Conservation (phyloP, 1,140 invertebrate species). For the Drosophila equinoxialis region DNA sequence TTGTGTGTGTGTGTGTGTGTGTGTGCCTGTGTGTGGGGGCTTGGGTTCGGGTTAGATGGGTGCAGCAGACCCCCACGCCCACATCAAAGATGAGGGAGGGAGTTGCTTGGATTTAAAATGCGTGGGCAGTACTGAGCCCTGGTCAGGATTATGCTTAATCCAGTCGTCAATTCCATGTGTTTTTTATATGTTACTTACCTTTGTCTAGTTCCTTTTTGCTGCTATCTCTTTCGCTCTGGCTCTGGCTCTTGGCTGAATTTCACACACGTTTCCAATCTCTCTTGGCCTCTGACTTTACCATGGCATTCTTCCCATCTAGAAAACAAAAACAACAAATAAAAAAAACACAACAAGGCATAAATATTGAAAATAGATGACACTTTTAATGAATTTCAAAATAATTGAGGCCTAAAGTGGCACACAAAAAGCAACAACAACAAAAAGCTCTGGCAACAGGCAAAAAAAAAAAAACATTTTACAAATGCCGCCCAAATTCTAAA, state of each 20-base stretch:
- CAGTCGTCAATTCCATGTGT: conserved; percentile 3
- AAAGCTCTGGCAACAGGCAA: conserved; percentile 64
- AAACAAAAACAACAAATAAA: background rate
- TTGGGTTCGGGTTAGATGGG: conserved; percentile 38
- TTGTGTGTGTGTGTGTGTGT: conserved; percentile 18
- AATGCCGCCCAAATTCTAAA: conserved; percentile 57
- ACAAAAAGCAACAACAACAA: conserved; percentile 27
- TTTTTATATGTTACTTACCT: conserved; percentile 41
- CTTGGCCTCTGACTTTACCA: conserved; percentile 10
- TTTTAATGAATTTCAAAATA: conserved; percentile 79
- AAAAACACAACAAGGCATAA: conserved; percentile 29
- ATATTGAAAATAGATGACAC: conserved; percentile 74
- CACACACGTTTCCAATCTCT: background rate
- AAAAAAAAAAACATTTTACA: conserved; percentile 35
- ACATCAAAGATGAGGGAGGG: conserved; percentile 8
- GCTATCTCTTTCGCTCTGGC: background rate
- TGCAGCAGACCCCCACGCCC: conserved; percentile 50
- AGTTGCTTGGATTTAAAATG: background rate
- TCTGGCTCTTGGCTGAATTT: background rate
- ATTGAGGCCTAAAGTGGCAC: conserved; percentile 77
- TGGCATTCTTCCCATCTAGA: conserved; percentile 47
- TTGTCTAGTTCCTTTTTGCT: conserved; percentile 21
- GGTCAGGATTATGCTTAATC: conserved; percentile 48
- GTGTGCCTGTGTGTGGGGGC: background rate
- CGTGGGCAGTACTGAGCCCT: conserved; percentile 27